Evolutionary conservation across 2,888 invertebrate genomes (phyloP).

Genomic region (Clunio marinus): DNA sequence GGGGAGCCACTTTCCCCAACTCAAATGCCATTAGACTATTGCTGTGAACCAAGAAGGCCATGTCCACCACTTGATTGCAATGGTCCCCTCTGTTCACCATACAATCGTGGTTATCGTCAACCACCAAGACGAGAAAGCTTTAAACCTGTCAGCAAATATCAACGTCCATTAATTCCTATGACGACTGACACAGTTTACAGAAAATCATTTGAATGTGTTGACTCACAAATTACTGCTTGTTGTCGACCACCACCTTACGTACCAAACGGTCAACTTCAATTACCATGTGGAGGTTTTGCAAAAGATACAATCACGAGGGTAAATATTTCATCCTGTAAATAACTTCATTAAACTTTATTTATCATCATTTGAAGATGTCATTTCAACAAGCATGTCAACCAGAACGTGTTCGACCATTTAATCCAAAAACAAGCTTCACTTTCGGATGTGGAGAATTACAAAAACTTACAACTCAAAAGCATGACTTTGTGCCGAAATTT

Average conservation of each 20-base stretch:
- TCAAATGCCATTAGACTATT: neutral
- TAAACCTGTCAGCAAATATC: conserved; percentile 49
- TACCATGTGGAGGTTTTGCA: conserved; percentile 54
- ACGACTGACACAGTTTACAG: conserved; percentile 62
- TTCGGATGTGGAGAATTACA: conserved; percentile 66
- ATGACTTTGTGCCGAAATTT: conserved; percentile 66
- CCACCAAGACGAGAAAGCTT: conserved; percentile 47
- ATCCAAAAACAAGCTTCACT: conserved; percentile 61
- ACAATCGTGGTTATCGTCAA: conserved; percentile 45
- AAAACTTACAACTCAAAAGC: conserved; percentile 67
- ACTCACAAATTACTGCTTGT: conserved; percentile 44
- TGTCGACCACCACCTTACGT: conserved; percentile 50
- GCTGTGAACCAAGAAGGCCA: neutral
- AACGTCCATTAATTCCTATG: conserved; percentile 57
- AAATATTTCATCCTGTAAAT: neutral
- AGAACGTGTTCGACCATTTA: conserved; percentile 56
- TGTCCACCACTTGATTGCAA: neutral
- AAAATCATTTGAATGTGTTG: conserved; percentile 59
- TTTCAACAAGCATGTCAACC: conserved; percentile 57
- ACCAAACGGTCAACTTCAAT: conserved; percentile 52
- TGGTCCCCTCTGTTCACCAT: neutral
- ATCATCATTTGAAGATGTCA: conserved; percentile 53
- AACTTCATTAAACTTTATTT: neutral
- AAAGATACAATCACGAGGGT: conserved; percentile 53
- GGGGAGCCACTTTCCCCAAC: neutral